A percentile compares a stretch with the other conserved stretches of the same genome.
Evolutionary conservation across 2,797 vertebrate species (phyloP).

Genomic region (Neomorphus geoffroyi): DNA sequence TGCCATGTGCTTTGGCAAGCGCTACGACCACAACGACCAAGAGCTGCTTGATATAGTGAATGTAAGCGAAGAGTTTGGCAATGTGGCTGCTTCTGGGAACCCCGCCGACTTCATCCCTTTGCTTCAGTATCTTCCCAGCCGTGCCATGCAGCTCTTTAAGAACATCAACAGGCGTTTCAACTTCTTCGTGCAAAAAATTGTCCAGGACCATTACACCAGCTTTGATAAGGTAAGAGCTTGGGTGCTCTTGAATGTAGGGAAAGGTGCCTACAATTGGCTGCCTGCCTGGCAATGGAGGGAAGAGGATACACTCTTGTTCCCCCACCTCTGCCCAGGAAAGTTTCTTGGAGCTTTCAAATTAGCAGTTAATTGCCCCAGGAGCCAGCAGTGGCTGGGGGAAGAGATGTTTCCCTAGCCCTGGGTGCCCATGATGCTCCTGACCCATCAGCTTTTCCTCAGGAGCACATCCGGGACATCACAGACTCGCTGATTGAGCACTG

Average conservation of each 20-base stretch:
- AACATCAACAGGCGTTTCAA: conserved; percentile 78
- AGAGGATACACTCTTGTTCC: not conserved
- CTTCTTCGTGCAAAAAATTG: conserved; percentile 77
- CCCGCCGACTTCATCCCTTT: conserved; percentile 89
- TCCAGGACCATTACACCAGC: conserved; percentile 85
- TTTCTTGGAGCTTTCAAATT: not conserved
- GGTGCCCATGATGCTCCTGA: not conserved
- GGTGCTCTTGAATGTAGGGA: not conserved
- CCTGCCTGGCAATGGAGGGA: not conserved
- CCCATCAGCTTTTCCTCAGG: conserved; percentile 66
- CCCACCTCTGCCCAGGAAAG: not conserved
- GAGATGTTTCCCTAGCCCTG: not conserved
- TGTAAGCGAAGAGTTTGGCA: conserved; percentile 76
- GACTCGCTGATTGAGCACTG: conserved; percentile 91
- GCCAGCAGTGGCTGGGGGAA: fast-evolving
- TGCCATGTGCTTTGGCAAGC: conserved; percentile 90
- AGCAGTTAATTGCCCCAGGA: not conserved
- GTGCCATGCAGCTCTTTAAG: conserved; percentile 79
- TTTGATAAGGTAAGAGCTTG: conserved; percentile 84
- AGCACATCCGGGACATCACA: conserved; percentile 89
- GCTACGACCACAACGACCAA: conserved; percentile 83
- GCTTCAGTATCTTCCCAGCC: conserved; percentile 85
- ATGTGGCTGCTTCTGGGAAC: conserved; percentile 78
- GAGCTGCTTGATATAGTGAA: conserved; percentile 83
- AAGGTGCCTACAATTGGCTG: not conserved